Conservation (phyloP, 2,797 vertebrate genomes). For the Oreochromis grahami region DNA sequence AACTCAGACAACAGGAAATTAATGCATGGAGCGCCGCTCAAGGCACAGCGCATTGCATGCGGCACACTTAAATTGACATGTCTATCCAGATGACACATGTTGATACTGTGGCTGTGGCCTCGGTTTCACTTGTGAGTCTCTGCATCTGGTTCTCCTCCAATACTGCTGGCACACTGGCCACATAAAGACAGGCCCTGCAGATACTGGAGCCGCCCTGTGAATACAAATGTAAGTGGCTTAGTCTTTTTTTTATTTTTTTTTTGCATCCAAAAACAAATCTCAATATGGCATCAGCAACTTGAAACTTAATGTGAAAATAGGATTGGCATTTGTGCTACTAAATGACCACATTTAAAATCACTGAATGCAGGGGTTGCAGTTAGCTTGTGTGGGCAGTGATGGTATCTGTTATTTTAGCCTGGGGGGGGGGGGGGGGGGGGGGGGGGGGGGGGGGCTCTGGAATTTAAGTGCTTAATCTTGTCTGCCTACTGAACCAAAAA, state of each 20-base stretch:
- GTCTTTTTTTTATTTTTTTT: neutral
- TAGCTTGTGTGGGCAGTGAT: neutral
- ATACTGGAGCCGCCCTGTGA: constrained; percentile 17
- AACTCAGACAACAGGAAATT: constrained; percentile 74
- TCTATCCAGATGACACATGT: constrained; percentile 70
- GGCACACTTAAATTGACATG: constrained; percentile 68
- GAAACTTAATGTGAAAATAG: constrained; percentile 1
- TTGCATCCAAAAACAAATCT: constrained; percentile 21
- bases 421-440: neutral
- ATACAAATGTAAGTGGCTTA: constrained; percentile 42
- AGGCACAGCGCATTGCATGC: constrained; percentile 56
- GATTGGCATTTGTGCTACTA: neutral
- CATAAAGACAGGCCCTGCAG: constrained; percentile 50
- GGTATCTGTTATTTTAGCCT: constrained; percentile 16
- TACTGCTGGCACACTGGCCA: constrained; percentile 48
- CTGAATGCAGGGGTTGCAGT: neutral
- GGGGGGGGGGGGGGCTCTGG: neutral
- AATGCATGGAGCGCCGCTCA: constrained; percentile 66
- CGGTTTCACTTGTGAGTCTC: constrained; percentile 46
- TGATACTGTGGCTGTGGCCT: constrained; percentile 55
- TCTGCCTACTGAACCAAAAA: neutral
- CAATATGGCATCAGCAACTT: constrained; percentile 10
- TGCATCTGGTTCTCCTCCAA: constrained; percentile 46
- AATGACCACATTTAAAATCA: constrained; percentile 13
- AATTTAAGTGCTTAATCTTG: constrained; percentile 19